Evolutionary conservation across 1,140 invertebrate species (phyloP), one percentile per base, ranked within the genome.

Genomic region (Oncopeltus fasciatus): DNA sequence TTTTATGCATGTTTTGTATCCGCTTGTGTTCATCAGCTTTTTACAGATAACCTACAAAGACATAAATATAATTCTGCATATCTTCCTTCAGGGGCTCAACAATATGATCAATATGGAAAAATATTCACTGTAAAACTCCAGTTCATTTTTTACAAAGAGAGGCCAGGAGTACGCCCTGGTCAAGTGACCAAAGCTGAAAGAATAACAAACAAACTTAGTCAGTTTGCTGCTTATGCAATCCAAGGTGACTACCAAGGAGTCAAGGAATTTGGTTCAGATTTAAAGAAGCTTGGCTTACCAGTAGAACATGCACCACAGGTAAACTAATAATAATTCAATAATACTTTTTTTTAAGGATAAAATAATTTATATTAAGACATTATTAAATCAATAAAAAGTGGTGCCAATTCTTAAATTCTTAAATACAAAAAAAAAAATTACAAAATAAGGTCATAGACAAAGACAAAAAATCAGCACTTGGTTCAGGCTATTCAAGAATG

Each of bases 81-180:
- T 38, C 65, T 53, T 20, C 18, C 65, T 68, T 44, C 75, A 71
- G 86, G 86, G n/a, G 87, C 94, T 26, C 95, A 98, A 74, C 95
- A 97, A 74, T 97, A 91, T 73, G 96, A 99, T 77, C 88, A 95
- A 70, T 99, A 89, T 73, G 95, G 95, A 3, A 99, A 99, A 77
- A 98, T 99, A 68, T 98, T 99, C 75, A 99, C 96, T 0, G 83
- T 98, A 16, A 99, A 99, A 75, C 76, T 99, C 46, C 95, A 98
- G 71, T 98, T 98, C 71, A 88, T 98, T 29, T 95, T 97, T 74
- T 99, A 99, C 74, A 97, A 97, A 73, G 96, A 99, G 73, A 79
- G 94, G 27, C 93, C 97, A 0, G 96, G 96, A 2, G 91, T 99
- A 14, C 78, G 95, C 68, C 90, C 95, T 0, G 96, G 95, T 12